Percentiles rank a stretch among this genome's conserved stretches.
Conservation (phyloP, 2,888 invertebrate genomes). For the Mayetiola destructor region DNA sequence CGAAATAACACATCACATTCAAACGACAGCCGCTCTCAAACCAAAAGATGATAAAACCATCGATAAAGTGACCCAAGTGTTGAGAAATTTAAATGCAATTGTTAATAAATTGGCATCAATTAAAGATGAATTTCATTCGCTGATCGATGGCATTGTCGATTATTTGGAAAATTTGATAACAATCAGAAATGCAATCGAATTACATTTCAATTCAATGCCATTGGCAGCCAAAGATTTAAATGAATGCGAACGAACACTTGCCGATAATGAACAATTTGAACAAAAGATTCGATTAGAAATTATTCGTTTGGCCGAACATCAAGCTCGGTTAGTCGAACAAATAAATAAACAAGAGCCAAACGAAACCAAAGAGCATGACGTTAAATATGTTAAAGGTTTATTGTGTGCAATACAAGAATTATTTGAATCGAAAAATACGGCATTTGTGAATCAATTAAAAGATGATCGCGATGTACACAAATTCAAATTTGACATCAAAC, state of each 20-base stretch:
- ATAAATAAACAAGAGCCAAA: constrained; percentile 57
- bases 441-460: constrained; percentile 44
- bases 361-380: constrained; percentile 50
- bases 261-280: constrained; percentile 50
- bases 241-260: constrained; percentile 40
- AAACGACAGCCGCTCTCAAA: constrained; percentile 48
- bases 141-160: constrained; percentile 27
- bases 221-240: constrained; percentile 35
- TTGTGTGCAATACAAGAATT: constrained; percentile 44
- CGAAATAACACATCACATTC: constrained; percentile 53
- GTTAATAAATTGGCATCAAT: constrained; percentile 51
- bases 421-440: constrained; percentile 49
- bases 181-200: constrained; percentile 45
- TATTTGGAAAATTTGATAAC: constrained; percentile 43
- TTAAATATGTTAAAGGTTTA: constrained; percentile 48
- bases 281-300: constrained; percentile 51
- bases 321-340: constrained; percentile 49
- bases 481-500: constrained; percentile 49
- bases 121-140: constrained; percentile 53
- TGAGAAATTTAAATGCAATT: constrained; percentile 48
- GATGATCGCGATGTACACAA: constrained; percentile 38
- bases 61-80: constrained; percentile 44
- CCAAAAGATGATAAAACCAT: constrained; percentile 41
- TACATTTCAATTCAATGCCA: constrained; percentile 37
- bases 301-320: constrained; percentile 49